These are phyloP conservation scores for Calosoma granatense DNA, from an alignment of 1,140 invertebrate genomes.

Conservation along the genomic window DNA sequence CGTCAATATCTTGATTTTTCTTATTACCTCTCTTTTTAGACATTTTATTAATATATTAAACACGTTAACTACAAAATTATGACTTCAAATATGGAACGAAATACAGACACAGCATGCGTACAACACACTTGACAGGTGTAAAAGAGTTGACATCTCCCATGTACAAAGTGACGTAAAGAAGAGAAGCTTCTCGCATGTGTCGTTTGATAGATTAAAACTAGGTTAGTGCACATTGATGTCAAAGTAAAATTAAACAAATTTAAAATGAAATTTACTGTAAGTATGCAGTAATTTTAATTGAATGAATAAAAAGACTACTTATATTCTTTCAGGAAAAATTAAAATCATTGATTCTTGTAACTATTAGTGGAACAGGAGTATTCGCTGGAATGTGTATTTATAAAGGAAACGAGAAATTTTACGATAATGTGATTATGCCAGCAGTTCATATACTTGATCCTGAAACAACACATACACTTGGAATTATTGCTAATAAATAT, in stretches of 20 bases:
- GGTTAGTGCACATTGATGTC: too few relatives aligned
- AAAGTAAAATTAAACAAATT: too few relatives aligned
- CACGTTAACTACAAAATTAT: conserved; percentile 4
- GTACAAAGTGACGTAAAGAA: too few relatives aligned
- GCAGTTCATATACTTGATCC: conserved; percentile 53
- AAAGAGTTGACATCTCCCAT: too few relatives aligned
- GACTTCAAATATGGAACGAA: not conserved
- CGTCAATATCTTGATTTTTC: conserved; percentile 47
- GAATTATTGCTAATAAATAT: conserved; percentile 63
- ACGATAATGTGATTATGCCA: conserved; percentile 61
- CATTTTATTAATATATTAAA: conserved; percentile 34
- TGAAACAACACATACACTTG: conserved; percentile 69
- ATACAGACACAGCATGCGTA: not conserved
- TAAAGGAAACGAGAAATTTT: conserved; percentile 68
- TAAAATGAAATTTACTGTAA: too few relatives aligned
- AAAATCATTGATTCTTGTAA: conserved; percentile 21
- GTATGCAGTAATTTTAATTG: not conserved
- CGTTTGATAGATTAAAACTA: too few relatives aligned
- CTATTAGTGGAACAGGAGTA: conserved; percentile 24
- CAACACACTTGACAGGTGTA: not conserved
- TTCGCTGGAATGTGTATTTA: conserved; percentile 49
- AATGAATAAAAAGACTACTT: not conserved
- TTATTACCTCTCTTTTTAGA: conserved; percentile 51
- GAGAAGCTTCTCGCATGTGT: too few relatives aligned
- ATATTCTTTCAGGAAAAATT: conserved; percentile 21